These are phyloP conservation scores for Bombylius major DNA, from an alignment of 2,888 invertebrate species.

Conservation along the genomic window DNA sequence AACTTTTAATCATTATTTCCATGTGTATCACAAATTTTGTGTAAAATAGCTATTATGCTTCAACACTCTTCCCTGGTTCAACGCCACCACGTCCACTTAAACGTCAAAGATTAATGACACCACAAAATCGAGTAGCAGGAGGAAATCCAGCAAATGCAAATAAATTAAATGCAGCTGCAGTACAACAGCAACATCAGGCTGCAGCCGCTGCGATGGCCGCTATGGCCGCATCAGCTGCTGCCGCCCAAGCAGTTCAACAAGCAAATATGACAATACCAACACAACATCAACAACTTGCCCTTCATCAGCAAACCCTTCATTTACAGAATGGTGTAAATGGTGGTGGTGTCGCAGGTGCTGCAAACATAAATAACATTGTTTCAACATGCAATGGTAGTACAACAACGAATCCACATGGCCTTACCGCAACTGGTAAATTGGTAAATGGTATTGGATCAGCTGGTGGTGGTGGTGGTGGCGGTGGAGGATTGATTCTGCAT, in stretches of 20 bases:
- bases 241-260: constrained; percentile 11
- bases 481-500: background rate
- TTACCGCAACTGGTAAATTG: constrained; percentile 21
- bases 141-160: constrained; percentile 25
- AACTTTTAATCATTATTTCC: too few species aligned
- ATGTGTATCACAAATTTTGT: too few species aligned
- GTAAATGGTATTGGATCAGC: constrained; percentile 6
- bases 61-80: constrained; percentile 28
- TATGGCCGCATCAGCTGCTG: constrained; percentile 19
- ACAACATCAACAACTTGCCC: constrained; percentile 22
- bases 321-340: constrained; percentile 16
- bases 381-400: constrained; percentile 23
- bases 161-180: constrained; percentile 27
- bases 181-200: constrained; percentile 26
- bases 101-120: constrained; percentile 36
- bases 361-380: constrained; percentile 24
- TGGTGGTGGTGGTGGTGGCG: background rate
- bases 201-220: constrained; percentile 25
- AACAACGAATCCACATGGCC: constrained; percentile 24
- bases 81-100: constrained; percentile 34
- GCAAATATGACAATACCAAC: constrained; percentile 17
- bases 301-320: constrained; percentile 19
- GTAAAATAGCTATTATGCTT: constrained; percentile 30
- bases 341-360: constrained; percentile 27
- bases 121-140: constrained; percentile 20